phyloP scores from a whole-genome alignment of 2,797 vertebrate species.

The Pogonophryne albipinna region DNA sequence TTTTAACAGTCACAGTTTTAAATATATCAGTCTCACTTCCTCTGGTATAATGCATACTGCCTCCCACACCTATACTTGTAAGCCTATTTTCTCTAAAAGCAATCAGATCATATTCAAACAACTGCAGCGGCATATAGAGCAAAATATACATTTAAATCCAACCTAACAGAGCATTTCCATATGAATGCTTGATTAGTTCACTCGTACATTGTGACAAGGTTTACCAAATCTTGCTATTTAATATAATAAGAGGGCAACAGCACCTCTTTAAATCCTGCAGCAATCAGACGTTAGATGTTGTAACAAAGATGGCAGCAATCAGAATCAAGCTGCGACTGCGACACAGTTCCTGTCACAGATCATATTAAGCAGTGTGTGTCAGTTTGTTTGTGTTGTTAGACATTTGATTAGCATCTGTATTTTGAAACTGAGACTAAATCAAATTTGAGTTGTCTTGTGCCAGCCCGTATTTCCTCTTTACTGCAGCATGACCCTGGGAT shows the following conservation, averaged over 20 bases:
- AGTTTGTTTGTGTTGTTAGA: slow-evolving; percentile 34
- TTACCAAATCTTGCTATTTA: neutral
- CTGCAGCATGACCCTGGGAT: slow-evolving; percentile 8
- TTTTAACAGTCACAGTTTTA: slow-evolving; percentile 56
- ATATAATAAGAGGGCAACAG: slow-evolving; percentile 3
- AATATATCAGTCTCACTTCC: slow-evolving; percentile 45
- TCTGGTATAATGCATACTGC: slow-evolving; percentile 32
- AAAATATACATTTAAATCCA: neutral
- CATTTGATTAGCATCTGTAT: slow-evolving; percentile 34
- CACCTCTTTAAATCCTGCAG: slow-evolving; percentile 24
- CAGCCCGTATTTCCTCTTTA: neutral
- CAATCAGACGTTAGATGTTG: slow-evolving; percentile 53
- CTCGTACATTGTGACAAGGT: neutral
- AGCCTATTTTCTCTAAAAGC: slow-evolving; percentile 1
- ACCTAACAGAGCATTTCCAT: neutral
- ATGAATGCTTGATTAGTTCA: neutral
- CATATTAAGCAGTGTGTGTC: slow-evolving; percentile 24
- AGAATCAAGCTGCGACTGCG: slow-evolving; percentile 59
- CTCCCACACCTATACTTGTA: slow-evolving; percentile 20
- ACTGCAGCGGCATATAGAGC: neutral
- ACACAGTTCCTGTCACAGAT: slow-evolving; percentile 46
- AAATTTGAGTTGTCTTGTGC: slow-evolving; percentile 27
- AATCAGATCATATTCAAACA: slow-evolving; percentile 13
- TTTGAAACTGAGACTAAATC: slow-evolving; percentile 22
- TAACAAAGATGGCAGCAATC: slow-evolving; percentile 52